These are phyloP conservation scores for Orcinus orca DNA, from an alignment of 2,113 vertebrate species.

Conservation along the genomic window DNA sequence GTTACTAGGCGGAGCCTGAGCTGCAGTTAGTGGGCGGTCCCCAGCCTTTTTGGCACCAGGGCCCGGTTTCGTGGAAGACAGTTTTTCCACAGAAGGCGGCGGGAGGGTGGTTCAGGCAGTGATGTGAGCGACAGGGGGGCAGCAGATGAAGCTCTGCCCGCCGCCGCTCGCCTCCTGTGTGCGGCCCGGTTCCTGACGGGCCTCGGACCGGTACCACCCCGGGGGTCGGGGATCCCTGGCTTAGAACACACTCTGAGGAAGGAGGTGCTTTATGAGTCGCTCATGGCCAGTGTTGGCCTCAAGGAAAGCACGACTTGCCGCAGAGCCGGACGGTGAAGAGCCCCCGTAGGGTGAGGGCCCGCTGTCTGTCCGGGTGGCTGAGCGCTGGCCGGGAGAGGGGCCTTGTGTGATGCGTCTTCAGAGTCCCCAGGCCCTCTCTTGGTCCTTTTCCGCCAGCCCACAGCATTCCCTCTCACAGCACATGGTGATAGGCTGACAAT, in stretches of 20 bases:
- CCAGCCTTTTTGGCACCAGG: no score
- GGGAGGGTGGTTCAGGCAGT: no score
- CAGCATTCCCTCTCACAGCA: not conserved
- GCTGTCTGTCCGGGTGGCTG: not conserved
- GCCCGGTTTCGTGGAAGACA: no score
- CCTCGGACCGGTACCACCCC: fast-evolving
- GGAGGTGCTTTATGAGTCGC: not conserved
- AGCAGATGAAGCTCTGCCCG: no score
- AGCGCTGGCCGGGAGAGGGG: not conserved
- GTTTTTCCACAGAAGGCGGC: no score
- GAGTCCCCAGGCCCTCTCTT: not conserved
- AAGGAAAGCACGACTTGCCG: not conserved
- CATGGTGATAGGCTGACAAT: not conserved
- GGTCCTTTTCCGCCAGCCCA: not conserved
- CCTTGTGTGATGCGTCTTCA: not conserved
- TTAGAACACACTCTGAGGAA: not conserved
- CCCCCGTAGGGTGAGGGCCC: no score
- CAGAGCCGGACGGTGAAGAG: not conserved
- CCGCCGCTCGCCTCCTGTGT: no score
- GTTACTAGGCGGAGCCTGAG: not conserved
- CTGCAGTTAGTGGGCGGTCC: not conserved
- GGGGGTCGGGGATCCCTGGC: not conserved
- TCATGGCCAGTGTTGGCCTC: not conserved
- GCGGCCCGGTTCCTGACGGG: no score
- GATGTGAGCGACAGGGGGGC: no score